Evolutionary conservation across 2,113 vertebrate species (phyloP), one percentile per base, ranked within the genome.

Genomic region (Odobenus rosmarus): DNA sequence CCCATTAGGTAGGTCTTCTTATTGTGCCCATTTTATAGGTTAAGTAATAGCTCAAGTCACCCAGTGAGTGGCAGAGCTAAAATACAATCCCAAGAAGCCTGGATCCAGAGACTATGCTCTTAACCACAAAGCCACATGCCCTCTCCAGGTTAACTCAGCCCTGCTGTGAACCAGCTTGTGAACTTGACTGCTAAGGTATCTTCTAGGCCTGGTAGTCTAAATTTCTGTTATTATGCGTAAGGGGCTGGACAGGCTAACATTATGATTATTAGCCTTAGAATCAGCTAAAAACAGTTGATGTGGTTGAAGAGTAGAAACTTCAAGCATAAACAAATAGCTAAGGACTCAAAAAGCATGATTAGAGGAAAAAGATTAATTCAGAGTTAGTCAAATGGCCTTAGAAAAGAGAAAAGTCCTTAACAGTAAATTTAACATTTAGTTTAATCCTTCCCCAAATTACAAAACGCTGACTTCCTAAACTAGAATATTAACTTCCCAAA

Each of bases 401-500:
- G 36, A 77, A 90, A 36, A 83, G 21, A 64, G 23, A 13, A 61
- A 96, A 71, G 69, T 62, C 55, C 46, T 90, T 87, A 83, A 72
- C 23, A 67, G 15, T 53, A 61, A 55, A 7, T 11, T 88, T 85
- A 74, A 72, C 10, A 36, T 84, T 90, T 62, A 67, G 42, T 59
- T 81, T 92, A 81, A 71, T 88, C 53, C 10, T 16, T 80, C 33
- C 28, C 51, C 16, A 90, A 85, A 36, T 84, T 10, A 36, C n/a
- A 81, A 84, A 90, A 94, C 5, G 28, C 49, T 69, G 13, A 64
- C 28, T 92, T 83, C 92, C 67, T 87, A 90, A 88, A 93, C 62
- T 76, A 53, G 76, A 95, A 88, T 88, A 88, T 96, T 93, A 91
- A 53, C 57, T 97, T 74, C 80, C 57, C 24, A 95, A 83, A 93